A percentile compares a stretch with the other conserved stretches of the same genome.
phyloP scores from a whole-genome alignment of 1,140 invertebrate species.

The Orchestia grillus region DNA sequence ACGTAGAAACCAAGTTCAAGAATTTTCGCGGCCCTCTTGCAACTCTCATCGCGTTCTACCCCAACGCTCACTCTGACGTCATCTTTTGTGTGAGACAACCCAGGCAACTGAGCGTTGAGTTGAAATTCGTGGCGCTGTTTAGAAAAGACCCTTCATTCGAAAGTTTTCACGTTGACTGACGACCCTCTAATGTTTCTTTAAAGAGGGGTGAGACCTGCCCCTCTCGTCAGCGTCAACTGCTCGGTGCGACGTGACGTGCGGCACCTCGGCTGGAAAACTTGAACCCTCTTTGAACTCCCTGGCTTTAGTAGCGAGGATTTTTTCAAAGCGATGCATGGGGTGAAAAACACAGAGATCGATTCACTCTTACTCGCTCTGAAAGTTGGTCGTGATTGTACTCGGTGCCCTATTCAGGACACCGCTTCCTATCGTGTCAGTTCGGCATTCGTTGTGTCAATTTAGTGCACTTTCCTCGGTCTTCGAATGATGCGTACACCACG shows the following conservation, averaged over 20 bases:
- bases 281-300: background rate
- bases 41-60: background rate
- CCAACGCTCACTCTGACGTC: too few species aligned
- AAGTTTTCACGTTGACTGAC: slow-evolving; percentile 50
- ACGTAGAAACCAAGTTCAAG: too few species aligned
- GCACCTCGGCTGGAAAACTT: slow-evolving; percentile 4
- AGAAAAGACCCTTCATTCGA: slow-evolving; percentile 4
- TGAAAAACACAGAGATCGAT: background rate
- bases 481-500: too few species aligned
- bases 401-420: too few species aligned
- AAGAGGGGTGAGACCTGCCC: background rate
- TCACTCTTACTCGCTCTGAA: too few species aligned
- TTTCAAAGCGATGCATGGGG: background rate
- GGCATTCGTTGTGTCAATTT: too few species aligned
- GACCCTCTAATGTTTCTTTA: slow-evolving; percentile 51
- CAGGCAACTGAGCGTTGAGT: background rate
- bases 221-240: background rate
- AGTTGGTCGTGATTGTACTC: too few species aligned
- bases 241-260: slow-evolving; percentile 10
- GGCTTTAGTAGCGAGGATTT: background rate
- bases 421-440: too few species aligned
- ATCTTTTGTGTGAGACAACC: background rate
- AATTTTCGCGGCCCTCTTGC: background rate
- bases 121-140: background rate
- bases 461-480: too few species aligned